Evolutionary conservation across 2,797 vertebrate species (phyloP).

Genomic region (Sebastes glaucus): DNA sequence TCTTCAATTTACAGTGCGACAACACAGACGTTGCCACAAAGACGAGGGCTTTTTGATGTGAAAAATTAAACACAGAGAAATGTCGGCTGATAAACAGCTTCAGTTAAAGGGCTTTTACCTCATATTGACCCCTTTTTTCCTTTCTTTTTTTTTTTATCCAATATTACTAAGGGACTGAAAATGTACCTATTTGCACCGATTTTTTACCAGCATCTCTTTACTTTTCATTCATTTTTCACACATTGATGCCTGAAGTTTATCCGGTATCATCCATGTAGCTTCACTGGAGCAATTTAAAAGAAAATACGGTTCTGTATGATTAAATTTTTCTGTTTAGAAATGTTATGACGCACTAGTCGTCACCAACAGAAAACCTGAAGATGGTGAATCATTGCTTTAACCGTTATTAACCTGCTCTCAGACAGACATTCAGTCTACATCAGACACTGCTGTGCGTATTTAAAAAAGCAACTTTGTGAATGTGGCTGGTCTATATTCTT

Average conservation of each 20-base stretch:
- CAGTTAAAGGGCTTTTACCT: not conserved
- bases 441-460: not conserved
- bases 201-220: not conserved
- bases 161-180: not conserved
- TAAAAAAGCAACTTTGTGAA: not conserved
- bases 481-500: not conserved
- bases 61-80: constrained; percentile 15
- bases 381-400: too few species aligned
- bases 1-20: constrained; percentile 6
- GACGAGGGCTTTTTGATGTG: constrained; percentile 18
- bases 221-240: not conserved
- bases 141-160: not conserved
- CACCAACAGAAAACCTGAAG: not conserved
- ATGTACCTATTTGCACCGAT: not conserved
- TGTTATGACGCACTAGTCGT: not conserved
- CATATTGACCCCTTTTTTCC: not conserved
- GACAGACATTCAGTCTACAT: too few species aligned
- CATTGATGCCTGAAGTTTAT: not conserved
- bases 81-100: constrained; percentile 11
- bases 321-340: not conserved
- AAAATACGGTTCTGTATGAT: not conserved
- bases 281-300: not conserved
- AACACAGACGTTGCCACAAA: not conserved
- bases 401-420: not conserved
- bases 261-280: not conserved